Evolutionary conservation across 1,140 invertebrate species (phyloP).

Genomic region (Popillia japonica): DNA sequence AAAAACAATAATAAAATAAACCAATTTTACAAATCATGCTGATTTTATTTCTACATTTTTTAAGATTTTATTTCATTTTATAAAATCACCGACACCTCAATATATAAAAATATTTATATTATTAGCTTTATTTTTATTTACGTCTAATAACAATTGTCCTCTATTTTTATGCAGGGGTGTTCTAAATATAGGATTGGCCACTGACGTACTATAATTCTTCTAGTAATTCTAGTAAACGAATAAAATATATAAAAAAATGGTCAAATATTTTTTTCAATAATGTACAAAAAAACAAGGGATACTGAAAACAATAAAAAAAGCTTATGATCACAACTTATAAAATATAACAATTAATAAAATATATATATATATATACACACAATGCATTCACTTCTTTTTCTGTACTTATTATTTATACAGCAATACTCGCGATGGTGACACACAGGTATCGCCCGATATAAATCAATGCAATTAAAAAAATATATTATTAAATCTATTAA

Average conservation of each 20-base stretch:
- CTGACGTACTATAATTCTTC: neutral
- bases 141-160: neutral
- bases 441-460: neutral
- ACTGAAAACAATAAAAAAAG: conserved; percentile 16
- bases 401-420: conserved; percentile 8
- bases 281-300: conserved; percentile 16
- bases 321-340: conserved; percentile 26
- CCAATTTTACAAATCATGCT: neutral
- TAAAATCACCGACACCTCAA: conserved; percentile 17
- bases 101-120: neutral
- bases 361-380: conserved; percentile 26
- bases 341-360: conserved; percentile 32
- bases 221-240: neutral
- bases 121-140: neutral
- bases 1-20: neutral
- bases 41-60: conserved; percentile 9
- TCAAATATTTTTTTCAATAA: conserved; percentile 17
- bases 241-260: neutral
- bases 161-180: neutral
- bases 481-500: conserved; percentile 27
- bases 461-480: conserved; percentile 32
- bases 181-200: neutral
- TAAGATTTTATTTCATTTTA: neutral
- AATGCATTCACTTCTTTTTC: conserved; percentile 8
- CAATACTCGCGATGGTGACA: neutral